Evolutionary conservation across 2,888 invertebrate genomes (phyloP), one percentile per base, ranked within the genome.

Genomic region (Caenorhabditis virilis): DNA sequence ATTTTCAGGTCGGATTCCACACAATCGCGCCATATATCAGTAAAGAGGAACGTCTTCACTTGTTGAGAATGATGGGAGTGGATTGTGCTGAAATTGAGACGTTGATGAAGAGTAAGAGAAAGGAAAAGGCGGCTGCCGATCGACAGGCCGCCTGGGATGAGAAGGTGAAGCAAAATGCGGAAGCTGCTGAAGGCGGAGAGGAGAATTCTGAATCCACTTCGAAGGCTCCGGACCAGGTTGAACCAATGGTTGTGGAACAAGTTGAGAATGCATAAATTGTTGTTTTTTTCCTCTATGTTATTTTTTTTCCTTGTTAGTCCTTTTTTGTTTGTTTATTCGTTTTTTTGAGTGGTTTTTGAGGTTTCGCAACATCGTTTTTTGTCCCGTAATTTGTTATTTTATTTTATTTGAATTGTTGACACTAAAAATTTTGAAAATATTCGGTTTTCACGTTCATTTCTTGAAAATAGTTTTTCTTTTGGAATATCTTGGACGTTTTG

Each of bases 21-120:
- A 76, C 76, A 6, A 70, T 71, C 13, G 73, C 76, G 15, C 77
- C 77, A 18, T 77, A 76, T 66, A 66, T 76, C 33, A 60, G 68
- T 33, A 78, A 78, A 61, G 78, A 78, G 39, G 76, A 77, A 64
- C 58, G 73, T 13, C 63, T 78, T n/a, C 78, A 78, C 46, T 50
- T 72, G 25, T 50, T 78, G 13, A 53, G 76, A 48, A 69, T 76
- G 71, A 63, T 72, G 63, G 76, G 76, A 11, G 74, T 74, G n/a
- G 74, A 76, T 59, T 70, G 70, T 43, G 67, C 67, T 6, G 69
- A 71, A 22, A 74, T 76, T 36, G 76, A 76, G 48, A 36, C 55
- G n/a, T 36, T 76, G 36, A 71, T 74, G 74, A 74, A 73, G 68
- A 71, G 69, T 26, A 76, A 76, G 38, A 48, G 76, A 22, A 74